Evolutionary conservation across 2,888 invertebrate species (phyloP), one percentile per base, ranked within the genome.

Genomic region (Melieria crassipennis): DNA sequence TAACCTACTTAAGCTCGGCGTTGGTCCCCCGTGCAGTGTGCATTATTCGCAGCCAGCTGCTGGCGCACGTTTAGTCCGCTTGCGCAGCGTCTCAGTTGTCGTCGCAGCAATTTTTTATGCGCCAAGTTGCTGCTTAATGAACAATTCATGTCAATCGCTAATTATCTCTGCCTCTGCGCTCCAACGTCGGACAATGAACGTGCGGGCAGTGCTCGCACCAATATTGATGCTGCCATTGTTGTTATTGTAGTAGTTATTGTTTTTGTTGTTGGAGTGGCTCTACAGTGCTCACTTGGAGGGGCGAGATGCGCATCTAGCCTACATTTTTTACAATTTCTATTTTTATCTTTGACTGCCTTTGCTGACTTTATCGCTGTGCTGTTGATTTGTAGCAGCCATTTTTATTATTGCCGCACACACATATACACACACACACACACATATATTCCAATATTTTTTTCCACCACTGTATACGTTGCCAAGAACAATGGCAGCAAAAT

Each of bases 61-160:
- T 62, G 47, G 70, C 16, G 16, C 16, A 16, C 16, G 16, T 16
- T 30, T 30, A 30, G 30, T 30, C 30, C 30, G 30, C 30, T 30
- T 30, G 30, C 30, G 30, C 30, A 30, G 64, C 70, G 69, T 74
- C 72, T 74, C 73, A 73, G 68, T 75, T 75, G 74, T 73, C 67
- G 73, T 76, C 73, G 75, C 69, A 58, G 56, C 63, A 47, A 63
- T 64, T 70, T 65, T 65, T 76, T 61, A 52, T 66, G 58, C 45
- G 61, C 67, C 58, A 62, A 45, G 65, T 77, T 79, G 77, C 80
- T 75, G 71, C 80, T 81, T 82, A 82, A 82, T 82, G 82, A 82
- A 82, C 82, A 82, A 82, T 82, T 82, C 80, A 82, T 82, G 82
- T 82, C 82, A 82, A 82, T 82, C 81, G 82, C 81, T 82, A 82